Evolutionary conservation across 2,888 invertebrate genomes (phyloP), one percentile per base, ranked within the genome.

Genomic region (Habroteleia sp.): DNA sequence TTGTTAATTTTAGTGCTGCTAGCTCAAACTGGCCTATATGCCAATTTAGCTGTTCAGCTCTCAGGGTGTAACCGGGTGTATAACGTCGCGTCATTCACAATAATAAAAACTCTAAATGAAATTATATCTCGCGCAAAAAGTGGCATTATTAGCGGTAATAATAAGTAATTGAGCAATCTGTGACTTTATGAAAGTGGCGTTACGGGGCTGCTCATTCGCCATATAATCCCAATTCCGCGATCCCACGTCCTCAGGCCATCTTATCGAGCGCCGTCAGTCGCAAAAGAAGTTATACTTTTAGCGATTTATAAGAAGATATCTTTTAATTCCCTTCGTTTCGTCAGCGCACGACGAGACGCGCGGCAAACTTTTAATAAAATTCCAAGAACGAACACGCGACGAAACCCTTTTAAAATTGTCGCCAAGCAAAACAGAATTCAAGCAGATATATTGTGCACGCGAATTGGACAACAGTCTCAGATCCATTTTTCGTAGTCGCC

Each of bases 281-380:
- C 54, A 10, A 66, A 71, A 66, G 62, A 72, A 75, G 75, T 75
- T 75, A 69, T 56, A 71, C 71, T 75, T 75, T 58, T 33, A 58
- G 62, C 75, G 69, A 83, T 82, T 81, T 80, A 81, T 79, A 79
- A 82, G 81, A 79, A 80, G 78, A 82, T 83, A 82, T 81, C 82
- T n/a, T n/a, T 83, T 83, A 81, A 83, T 83, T 84, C 80, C 77
- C 77, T 78, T 77, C 76, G 77, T 82, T 83, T 80, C 79, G 77
- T 80, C 74, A 74, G 74, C 62, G 71, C 58, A 62, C 65, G 44
- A 52, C 41, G 68, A 56, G 46, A 71, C 50, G 68, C 65, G 60
- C 48, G 63, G 27, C 58, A 80, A 83, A 84, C 81, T 84, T 84
- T 84, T 81, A 83, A 83, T 83, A 83, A 83, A 83, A 81, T 84